A percentile compares a stretch with the other conserved stretches of the same genome.
These are phyloP conservation scores for Actinernus sp. DNA, from an alignment of 92 coral and sea anemone species.

Conservation along the genomic window DNA sequence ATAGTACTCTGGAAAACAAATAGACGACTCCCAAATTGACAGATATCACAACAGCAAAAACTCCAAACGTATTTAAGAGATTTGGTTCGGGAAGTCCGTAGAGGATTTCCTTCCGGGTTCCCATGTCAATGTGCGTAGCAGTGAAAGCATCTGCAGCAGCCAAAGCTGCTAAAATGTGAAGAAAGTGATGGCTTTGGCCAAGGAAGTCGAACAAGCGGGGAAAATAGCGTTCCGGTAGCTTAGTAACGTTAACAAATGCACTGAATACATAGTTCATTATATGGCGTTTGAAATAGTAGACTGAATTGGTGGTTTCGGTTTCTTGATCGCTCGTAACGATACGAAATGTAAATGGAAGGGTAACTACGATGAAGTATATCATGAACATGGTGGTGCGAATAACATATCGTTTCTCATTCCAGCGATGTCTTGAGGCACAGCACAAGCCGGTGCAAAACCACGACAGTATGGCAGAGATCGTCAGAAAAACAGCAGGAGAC, in stretches of 20 bases:
- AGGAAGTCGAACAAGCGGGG: conserved; percentile 85
- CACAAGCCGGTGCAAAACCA: conserved; percentile 63
- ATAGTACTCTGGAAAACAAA: conserved; percentile 21
- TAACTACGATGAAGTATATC: conserved; percentile 64
- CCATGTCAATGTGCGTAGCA: conserved; percentile 80
- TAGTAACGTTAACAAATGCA: conserved; percentile 65
- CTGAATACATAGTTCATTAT: conserved; percentile 59
- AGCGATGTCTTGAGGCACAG: conserved; percentile 70
- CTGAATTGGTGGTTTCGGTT: conserved; percentile 20
- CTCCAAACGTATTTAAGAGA: conserved; percentile 10
- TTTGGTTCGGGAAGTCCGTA: conserved; percentile 36
- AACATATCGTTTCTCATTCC: conserved; percentile 48
- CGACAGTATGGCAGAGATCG: conserved; percentile 64
- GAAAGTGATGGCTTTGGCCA: conserved; percentile 96
- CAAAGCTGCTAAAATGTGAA: conserved; percentile 84
- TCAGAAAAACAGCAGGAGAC: conserved; percentile 52
- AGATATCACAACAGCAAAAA: conserved; percentile 3
- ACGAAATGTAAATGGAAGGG: conserved; percentile 68
- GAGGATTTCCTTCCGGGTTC: conserved; percentile 50
- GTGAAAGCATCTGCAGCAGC: conserved; percentile 88
- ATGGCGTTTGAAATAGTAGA: conserved; percentile 68
- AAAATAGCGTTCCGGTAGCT: conserved; percentile 83
- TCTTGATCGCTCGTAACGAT: conserved; percentile 3
- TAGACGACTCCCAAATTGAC: conserved; percentile 9
- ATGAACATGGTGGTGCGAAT: conserved; percentile 70